Evolutionary conservation across 2,797 vertebrate species (phyloP).

Genomic region (Enteromius argenteus): DNA sequence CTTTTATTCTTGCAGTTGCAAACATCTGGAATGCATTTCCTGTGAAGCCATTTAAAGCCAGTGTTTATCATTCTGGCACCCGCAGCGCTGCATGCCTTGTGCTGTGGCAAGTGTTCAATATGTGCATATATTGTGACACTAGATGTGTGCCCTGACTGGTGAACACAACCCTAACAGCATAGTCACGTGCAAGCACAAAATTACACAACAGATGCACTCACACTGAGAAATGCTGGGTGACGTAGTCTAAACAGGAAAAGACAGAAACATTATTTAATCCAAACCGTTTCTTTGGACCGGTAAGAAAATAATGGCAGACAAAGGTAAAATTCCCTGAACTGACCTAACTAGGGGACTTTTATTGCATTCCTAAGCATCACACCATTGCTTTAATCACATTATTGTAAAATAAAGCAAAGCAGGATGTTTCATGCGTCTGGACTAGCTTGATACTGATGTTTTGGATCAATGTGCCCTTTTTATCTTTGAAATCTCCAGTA

Average conservation of each 20-base stretch:
- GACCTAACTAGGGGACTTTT: neutral
- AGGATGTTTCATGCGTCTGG: neutral
- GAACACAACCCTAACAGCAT: neutral
- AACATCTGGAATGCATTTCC: conserved; percentile 64
- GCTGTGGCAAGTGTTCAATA: conserved; percentile 1
- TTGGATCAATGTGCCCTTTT: conserved; percentile 19
- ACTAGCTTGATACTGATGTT: neutral
- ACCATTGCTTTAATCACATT: neutral
- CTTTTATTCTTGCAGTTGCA: conserved; percentile 45
- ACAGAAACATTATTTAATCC: neutral
- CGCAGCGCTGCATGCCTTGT: neutral
- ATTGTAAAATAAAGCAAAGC: conserved; percentile 2
- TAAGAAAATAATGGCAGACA: neutral
- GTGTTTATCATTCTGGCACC: conserved; percentile 39
- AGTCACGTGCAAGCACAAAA: neutral
- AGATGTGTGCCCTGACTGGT: neutral
- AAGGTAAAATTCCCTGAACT: neutral
- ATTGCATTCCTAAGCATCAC: neutral
- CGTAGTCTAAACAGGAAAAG: conserved; percentile 2
- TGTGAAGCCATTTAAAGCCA: conserved; percentile 10
- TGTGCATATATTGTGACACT: conserved; percentile 1
- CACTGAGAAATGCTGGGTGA: conserved; percentile 1
- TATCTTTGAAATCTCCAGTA: conserved; percentile 4
- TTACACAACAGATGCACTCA: conserved; percentile 25
- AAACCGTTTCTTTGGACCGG: neutral